Evolutionary conservation across 2,113 vertebrate species (phyloP), one percentile per base, ranked within the genome.

Genomic region (Paramormyrops kingsleyae): DNA sequence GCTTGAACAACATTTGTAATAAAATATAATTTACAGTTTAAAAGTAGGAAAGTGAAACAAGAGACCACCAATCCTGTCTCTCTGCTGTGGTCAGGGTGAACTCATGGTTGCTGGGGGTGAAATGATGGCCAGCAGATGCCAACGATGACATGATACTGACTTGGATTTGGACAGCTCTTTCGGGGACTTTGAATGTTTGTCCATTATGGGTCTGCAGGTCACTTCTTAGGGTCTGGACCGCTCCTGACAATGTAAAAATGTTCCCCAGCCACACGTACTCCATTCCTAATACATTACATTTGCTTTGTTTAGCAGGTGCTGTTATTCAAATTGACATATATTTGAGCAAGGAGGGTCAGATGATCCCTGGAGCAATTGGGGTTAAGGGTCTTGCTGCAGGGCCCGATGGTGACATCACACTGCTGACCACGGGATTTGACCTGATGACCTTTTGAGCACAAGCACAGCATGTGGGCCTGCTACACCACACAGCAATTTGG

Each of bases 271-370:
- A 88, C 59, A 74, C 86, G 8, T 53, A 15, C 83, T 80, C 77
- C 84, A 91, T 83, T 91, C 89, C 90, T 89, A 44, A 31, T 56
- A 31, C 88, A 66, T 27, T 66, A 12, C 9, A 27, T 66, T 66
- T 27, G n/a, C n/a, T 66, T 27, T 27, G 8, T 66, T 66, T 66
- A 66, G n/a, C 62, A 66, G 62, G 62, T 66, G 62, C n/a, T n/a
- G 4, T 66, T 27, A 66, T 27, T n/a, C 62, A 66, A 66, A 66
- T 27, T 27, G 62, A 13, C 24, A 9, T 66, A 1, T 3, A 66
- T 27, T 27, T 66, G 62, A 66, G 62, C 3, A 66, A 66, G 24
- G 62, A 66, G n/a, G 62, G n/a, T 66, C 8, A 66, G 62, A 66
- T 66, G 9, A 10, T 66, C 59, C 21, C 24, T 9, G 0, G 59